phyloP scores from a whole-genome alignment of 2,113 vertebrate species.

The Oceanodroma tethys region DNA sequence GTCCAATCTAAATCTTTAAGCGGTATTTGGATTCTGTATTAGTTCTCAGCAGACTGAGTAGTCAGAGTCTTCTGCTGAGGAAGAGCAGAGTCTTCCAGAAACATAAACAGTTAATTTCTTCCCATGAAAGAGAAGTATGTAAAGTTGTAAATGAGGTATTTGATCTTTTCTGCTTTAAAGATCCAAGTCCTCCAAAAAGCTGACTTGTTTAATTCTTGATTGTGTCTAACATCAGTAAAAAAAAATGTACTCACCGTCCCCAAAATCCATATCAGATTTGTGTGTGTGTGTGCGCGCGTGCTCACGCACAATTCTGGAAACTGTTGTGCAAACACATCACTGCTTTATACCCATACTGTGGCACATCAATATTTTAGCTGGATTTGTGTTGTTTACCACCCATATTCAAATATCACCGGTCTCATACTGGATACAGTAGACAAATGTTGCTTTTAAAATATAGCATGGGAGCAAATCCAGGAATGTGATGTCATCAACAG shows the following conservation, averaged over 20 bases:
- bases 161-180: background rate
- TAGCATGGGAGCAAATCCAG: conserved; percentile 31
- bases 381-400: background rate
- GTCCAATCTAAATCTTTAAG: background rate
- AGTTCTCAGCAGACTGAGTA: background rate
- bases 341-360: background rate
- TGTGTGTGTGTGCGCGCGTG: accelerated
- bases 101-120: background rate
- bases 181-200: background rate
- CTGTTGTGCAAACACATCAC: background rate
- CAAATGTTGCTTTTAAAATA: background rate
- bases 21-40: background rate
- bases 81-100: background rate
- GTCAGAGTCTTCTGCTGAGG: background rate
- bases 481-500: conserved; percentile 39
- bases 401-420: background rate
- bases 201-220: background rate
- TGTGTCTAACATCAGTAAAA: background rate
- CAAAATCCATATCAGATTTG: background rate
- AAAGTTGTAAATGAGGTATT: background rate
- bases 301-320: background rate
- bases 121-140: background rate
- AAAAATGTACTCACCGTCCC: accelerated
- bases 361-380: background rate
- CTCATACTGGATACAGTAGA: background rate